Base-by-base conservation (phyloP, 1,140 invertebrate species). In the Diorhabda carinulata region DNA sequence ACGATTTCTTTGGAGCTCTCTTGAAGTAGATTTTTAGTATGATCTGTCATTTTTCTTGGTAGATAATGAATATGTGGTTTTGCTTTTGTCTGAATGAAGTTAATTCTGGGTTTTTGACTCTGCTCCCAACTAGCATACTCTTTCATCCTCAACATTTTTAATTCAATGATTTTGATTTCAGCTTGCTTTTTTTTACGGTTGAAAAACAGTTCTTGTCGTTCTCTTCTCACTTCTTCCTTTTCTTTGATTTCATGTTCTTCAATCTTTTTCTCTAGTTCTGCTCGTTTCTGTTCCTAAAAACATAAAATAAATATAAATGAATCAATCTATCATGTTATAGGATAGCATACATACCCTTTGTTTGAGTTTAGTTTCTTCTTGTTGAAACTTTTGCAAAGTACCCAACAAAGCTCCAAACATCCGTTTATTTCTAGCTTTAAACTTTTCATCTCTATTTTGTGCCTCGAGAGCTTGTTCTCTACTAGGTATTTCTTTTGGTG, bases 391-490 rank as follows among this genome's bases (percentile, higher is more conserved):
- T 78, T 97, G 94, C 71, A 98, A 82, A 57, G 96, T 98, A 3
- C 96, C 96, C 47, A 98, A 81, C 52, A 98, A 83, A 43, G 93
- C 92, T 42, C 96, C 95, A 86, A 98, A 98, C 92, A 98, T 98
- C 71, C 97, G 86, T 70, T 91, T 87, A 83, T 97, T 97, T 71
- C 95, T 88, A 42, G 90, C 94, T 73, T 90, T 87, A 64, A 92
- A 92, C 75, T 91, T 88, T 72, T 91, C 90, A 83, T 97, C 95
- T 47, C 87, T 88, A 68, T 89, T 89, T 78, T 97, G 94, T 58
- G 93, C 91, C 73, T 92, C 90, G 2, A 95, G 85, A 45, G 90
- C 89, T 79, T 93, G 91, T 78, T 91, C 88, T 43, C 91, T 82
- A 44, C 90, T 91, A 60, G 89, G 88, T 60, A 89, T 74, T 80